A percentile compares a stretch with the other conserved stretches of the same genome.
Evolutionary conservation across 2,113 vertebrate genomes (phyloP).

Genomic region (human): DNA sequence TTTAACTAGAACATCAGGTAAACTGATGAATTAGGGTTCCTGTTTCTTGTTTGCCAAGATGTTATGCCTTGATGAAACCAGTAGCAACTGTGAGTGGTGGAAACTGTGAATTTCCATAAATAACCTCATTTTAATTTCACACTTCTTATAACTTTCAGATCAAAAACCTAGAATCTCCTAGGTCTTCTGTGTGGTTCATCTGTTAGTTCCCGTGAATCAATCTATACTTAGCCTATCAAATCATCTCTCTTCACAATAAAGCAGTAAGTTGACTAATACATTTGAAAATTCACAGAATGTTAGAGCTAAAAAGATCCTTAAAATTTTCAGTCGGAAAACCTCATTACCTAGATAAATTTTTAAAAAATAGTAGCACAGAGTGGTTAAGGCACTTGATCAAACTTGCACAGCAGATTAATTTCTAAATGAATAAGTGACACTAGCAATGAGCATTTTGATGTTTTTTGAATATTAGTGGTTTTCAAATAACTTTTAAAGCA

Average conservation of each 20-base stretch:
- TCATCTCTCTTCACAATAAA: background rate
- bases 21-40: background rate
- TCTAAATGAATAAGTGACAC: background rate
- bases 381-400: background rate
- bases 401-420: background rate
- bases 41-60: background rate
- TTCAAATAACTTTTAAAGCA: background rate
- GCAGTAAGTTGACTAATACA: background rate
- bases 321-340: background rate
- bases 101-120: constrained; percentile 38
- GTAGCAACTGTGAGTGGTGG: background rate
- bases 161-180: background rate
- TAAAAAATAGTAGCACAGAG: background rate
- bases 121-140: constrained; percentile 51
- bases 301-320: background rate
- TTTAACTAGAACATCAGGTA: background rate
- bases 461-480: background rate
- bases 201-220: background rate
- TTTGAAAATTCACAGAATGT: background rate
- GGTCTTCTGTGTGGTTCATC: background rate
- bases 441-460: background rate
- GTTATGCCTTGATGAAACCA: constrained; percentile 12
- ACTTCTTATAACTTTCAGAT: constrained; percentile 12
- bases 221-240: background rate
- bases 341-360: background rate